These are phyloP conservation scores for Petrocephalus schoutedeni DNA, from an alignment of 2,797 vertebrate genomes.

Conservation along the genomic window DNA sequence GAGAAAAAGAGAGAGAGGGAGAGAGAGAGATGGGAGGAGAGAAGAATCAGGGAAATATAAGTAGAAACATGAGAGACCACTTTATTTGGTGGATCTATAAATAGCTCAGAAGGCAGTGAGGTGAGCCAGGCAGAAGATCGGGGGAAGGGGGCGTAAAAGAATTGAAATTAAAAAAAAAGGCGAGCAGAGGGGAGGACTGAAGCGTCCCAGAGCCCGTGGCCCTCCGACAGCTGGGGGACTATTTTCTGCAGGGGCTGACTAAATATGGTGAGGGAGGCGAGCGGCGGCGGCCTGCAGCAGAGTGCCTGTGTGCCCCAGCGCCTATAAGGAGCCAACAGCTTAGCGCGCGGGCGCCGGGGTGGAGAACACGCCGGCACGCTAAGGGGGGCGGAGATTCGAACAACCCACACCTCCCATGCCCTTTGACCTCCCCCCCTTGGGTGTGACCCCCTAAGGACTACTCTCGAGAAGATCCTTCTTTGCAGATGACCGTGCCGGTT, in stretches of 20 bases:
- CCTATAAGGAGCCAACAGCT: slow-evolving; percentile 71
- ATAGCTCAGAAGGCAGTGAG: slow-evolving; percentile 75
- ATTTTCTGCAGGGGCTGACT: slow-evolving; percentile 99
- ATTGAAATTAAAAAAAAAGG: not conserved
- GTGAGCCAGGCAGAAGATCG: slow-evolving; percentile 64
- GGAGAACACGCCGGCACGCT: slow-evolving; percentile 45
- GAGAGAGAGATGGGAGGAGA: slow-evolving; percentile 33
- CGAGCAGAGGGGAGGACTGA: slow-evolving; percentile 71
- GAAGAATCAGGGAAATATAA: slow-evolving; percentile 71
- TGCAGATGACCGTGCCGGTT: slow-evolving; percentile 40
- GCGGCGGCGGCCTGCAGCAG: slow-evolving; percentile 74
- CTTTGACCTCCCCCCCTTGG: slow-evolving; percentile 54
- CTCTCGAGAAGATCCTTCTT: slow-evolving; percentile 53
- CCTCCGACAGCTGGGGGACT: slow-evolving; percentile 80
- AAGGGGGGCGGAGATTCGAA: slow-evolving; percentile 24
- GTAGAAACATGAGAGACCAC: slow-evolving; percentile 78
- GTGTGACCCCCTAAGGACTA: slow-evolving; percentile 60
- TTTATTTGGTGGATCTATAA: slow-evolving; percentile 94
- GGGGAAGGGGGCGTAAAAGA: not conserved
- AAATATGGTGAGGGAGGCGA: slow-evolving; percentile 99
- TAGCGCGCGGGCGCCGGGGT: slow-evolving; percentile 50
- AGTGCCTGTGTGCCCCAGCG: slow-evolving; percentile 86
- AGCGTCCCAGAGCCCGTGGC: slow-evolving; percentile 74
- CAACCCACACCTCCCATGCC: slow-evolving; percentile 49
- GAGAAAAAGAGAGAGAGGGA: slow-evolving; percentile 11